These are phyloP conservation scores for Ornithorhynchus anatinus DNA, from an alignment of 2,113 vertebrate species.

Conservation along the genomic window DNA sequence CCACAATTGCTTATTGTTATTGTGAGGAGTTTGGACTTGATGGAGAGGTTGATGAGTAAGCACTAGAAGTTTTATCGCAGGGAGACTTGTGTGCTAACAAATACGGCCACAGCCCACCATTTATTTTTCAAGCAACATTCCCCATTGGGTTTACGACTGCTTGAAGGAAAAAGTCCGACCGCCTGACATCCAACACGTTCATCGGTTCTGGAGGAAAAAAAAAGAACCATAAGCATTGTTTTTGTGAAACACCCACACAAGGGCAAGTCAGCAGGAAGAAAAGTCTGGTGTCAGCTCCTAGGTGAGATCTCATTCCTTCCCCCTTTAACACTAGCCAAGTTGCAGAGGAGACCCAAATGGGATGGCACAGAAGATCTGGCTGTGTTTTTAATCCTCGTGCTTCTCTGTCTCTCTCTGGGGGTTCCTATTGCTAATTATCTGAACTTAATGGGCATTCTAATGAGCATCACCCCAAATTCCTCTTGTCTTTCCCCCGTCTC, in stretches of 20 bases:
- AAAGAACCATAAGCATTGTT: not conserved
- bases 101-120: not conserved
- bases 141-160: not conserved
- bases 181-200: not conserved
- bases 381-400: not conserved
- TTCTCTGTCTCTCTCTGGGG: conserved; percentile 40
- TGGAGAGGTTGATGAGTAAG: too few species aligned
- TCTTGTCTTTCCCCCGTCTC: conserved; percentile 29
- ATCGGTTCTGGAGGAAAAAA: not conserved
- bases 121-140: not conserved
- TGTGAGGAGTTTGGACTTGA: too few species aligned
- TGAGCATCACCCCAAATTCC: conserved; percentile 33
- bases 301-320: not conserved
- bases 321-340: not conserved
- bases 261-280: not conserved
- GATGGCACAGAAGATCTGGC: not conserved
- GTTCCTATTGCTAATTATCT: conserved; percentile 47
- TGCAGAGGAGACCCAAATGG: conserved; percentile 19
- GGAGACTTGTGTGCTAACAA: too few species aligned
- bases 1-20: too few species aligned
- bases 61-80: too few species aligned
- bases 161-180: not conserved
- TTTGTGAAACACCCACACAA: not conserved
- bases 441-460: conserved; percentile 55
- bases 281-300: not conserved